These are phyloP conservation scores for Colletes gigas DNA, from an alignment of 1,140 invertebrate genomes.

Conservation along the genomic window DNA sequence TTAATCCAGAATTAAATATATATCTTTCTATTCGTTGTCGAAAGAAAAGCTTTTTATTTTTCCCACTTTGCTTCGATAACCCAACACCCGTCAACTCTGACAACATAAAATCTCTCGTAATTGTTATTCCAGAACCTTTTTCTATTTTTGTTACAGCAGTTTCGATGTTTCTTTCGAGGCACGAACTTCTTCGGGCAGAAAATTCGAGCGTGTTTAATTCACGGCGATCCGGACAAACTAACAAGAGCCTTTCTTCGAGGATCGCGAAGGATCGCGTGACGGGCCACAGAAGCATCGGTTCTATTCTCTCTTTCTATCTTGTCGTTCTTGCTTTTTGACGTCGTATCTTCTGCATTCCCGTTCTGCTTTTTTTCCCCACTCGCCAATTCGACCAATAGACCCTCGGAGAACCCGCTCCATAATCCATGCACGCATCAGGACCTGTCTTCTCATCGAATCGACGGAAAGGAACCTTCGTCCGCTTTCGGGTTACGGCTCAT, in stretches of 20 bases:
- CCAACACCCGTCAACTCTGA: too few species aligned
- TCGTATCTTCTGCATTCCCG: conserved; percentile 41
- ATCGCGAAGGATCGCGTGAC: conserved; percentile 51
- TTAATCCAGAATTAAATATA: too few species aligned
- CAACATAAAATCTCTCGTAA: too few species aligned
- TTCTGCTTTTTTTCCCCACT: conserved; percentile 32
- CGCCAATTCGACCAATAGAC: conserved; percentile 64
- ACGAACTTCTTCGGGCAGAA: background rate
- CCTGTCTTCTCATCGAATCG: conserved; percentile 50
- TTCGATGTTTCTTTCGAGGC: too few species aligned
- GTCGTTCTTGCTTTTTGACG: conserved; percentile 22
- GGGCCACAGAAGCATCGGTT: conserved; percentile 27
- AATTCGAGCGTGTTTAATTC: conserved; percentile 44
- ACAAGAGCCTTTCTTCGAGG: conserved; percentile 51
- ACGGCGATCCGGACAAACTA: conserved; percentile 50
- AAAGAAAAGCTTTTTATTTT: too few species aligned
- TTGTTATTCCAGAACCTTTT: too few species aligned
- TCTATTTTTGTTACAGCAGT: too few species aligned
- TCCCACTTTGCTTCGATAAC: too few species aligned
- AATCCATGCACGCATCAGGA: conserved; percentile 51
- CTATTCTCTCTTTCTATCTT: background rate
- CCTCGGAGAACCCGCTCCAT: conserved; percentile 56
- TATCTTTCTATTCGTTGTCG: too few species aligned
- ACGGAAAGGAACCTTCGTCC: conserved; percentile 41
- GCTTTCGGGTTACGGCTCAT: conserved; percentile 12